Evolutionary conservation across 1,140 invertebrate species (phyloP), one percentile per base, ranked within the genome.

Genomic region (Bactericera cockerelli): DNA sequence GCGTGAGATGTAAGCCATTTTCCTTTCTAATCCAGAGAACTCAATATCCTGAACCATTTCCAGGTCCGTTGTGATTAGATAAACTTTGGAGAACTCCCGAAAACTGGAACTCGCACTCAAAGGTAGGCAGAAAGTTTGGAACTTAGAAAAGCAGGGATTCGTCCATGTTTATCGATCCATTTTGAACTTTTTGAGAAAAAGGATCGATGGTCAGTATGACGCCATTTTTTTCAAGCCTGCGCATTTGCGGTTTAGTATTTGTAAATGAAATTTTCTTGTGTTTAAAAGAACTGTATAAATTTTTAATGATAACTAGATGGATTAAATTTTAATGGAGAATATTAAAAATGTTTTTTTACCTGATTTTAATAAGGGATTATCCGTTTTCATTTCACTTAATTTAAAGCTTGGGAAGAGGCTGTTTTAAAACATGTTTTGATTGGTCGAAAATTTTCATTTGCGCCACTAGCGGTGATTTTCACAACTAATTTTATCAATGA

Each of bases 1-100:
- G 84, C 82, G 83, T 86, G 81, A 80, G 78, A 78, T 76, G 67
- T 65, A 65, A 66, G 63, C 64, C 64, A 67, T 68, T 68, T 67
- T 63, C 58, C 38, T 55, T 55, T 28, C 57, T 62, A 63, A 59
- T 56, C 61, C 65, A 63, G 64, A 58, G 63, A 65, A 61, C 31
- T 55, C 21, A 56, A 54, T 57, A 25, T 62, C 55, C 58, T 55
- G 49, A 19, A 61, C 42, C 55, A 60, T 56, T 53, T 38, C 38
- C 14, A 56, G 6, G 42, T 59, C 33, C 33, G 58, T 55, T 31
- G 55, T 1, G 24, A 21, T 56, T 54, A 58, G 59, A 60, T 42
- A 42, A 54, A 59, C 56, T 58, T 55, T 36, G 25, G 59, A 57
- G 19, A 54, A 59, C 56, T 53, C 42, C 39, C 38, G 59, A 53